phyloP scores from a whole-genome alignment of 2,113 vertebrate genomes.

The Oryzias curvinotus region DNA sequence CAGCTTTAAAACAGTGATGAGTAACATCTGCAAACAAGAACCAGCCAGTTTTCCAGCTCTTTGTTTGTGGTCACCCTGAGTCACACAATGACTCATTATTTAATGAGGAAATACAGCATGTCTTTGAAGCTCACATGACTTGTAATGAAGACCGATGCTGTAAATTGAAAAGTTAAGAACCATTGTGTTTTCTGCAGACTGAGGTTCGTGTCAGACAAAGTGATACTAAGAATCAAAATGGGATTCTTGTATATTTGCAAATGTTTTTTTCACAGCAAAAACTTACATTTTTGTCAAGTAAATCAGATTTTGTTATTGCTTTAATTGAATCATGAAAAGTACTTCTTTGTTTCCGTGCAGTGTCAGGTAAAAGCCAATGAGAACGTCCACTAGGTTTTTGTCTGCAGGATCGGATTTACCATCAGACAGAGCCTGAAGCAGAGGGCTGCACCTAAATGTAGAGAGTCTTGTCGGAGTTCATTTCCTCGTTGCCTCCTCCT shows the following conservation, averaged over 20 bases:
- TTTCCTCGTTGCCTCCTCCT: constrained; percentile 62
- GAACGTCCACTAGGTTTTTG: constrained; percentile 73
- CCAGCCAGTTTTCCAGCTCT: constrained; percentile 14
- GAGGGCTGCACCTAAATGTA: constrained; percentile 64
- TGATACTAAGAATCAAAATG: constrained; percentile 5
- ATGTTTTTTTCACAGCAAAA: not conserved
- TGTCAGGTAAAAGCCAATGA: constrained; percentile 38
- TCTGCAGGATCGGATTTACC: constrained; percentile 76
- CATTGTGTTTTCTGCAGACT: not conserved
- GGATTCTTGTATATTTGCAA: not conserved
- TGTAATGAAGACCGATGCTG: constrained; percentile 20
- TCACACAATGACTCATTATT: constrained; percentile 42
- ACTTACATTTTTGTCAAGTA: not conserved
- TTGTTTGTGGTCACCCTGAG: constrained; percentile 39
- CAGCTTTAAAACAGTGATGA: not conserved
- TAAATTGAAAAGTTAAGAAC: constrained; percentile 18
- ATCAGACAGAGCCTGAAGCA: constrained; percentile 73
- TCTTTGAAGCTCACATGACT: constrained; percentile 35
- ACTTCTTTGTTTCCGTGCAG: constrained; percentile 34
- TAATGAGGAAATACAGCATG: constrained; percentile 23
- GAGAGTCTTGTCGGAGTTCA: constrained; percentile 73
- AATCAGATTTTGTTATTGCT: not conserved
- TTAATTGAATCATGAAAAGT: not conserved
- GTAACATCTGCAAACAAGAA: not conserved
- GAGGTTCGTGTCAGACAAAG: constrained; percentile 11